Percentiles rank a stretch among this genome's conserved stretches.
These are phyloP conservation scores for Potamarius usumacintae DNA, from an alignment of 2,113 vertebrate genomes.

Conservation along the genomic window DNA sequence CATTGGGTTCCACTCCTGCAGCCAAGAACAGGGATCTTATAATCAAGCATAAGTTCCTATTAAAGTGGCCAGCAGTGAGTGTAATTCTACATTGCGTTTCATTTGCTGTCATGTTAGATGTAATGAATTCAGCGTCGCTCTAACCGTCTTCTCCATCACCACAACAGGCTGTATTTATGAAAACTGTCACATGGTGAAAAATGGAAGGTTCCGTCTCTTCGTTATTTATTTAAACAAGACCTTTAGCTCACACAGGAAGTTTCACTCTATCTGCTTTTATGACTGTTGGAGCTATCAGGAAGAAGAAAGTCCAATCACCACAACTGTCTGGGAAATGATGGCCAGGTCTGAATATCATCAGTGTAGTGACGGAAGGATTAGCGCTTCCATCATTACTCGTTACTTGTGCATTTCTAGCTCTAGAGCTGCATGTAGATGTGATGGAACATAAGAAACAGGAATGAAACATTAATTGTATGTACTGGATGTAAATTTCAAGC, in stretches of 20 bases:
- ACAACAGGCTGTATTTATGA: constrained; percentile 62
- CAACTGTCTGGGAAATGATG: constrained; percentile 38
- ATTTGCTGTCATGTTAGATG: background rate
- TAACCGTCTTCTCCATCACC: constrained; percentile 26
- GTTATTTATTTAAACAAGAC: constrained; percentile 71
- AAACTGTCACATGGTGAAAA: constrained; percentile 18
- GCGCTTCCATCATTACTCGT: background rate
- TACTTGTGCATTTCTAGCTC: background rate
- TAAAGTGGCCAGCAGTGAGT: background rate
- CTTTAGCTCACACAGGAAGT: constrained; percentile 36
- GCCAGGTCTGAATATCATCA: background rate
- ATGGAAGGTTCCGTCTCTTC: constrained; percentile 52
- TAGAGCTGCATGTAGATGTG: background rate
- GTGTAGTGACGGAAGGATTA: background rate
- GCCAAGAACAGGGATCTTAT: no score
- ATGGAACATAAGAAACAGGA: background rate
- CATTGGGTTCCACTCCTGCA: no score
- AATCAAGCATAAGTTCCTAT: no score
- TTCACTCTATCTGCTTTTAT: constrained; percentile 58
- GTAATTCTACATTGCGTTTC: background rate
- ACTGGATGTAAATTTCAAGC: background rate
- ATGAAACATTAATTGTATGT: background rate
- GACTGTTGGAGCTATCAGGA: constrained; percentile 41
- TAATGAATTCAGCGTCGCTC: background rate
- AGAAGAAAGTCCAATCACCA: constrained; percentile 52